Evolutionary conservation across 2,113 vertebrate genomes (phyloP).

Genomic region (Bettongia penicillata): DNA sequence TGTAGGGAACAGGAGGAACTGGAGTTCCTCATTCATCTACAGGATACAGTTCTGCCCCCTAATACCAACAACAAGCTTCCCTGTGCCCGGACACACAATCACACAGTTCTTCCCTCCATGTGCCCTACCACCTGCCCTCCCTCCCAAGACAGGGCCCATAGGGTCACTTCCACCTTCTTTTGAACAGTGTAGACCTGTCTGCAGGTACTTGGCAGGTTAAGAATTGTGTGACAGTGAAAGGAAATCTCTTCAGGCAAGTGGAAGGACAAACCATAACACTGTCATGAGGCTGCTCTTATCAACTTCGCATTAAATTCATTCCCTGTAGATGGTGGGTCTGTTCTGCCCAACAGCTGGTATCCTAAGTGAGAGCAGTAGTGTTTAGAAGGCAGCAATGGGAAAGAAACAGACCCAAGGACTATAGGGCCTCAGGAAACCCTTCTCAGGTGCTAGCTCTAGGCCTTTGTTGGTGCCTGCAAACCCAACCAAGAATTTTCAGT

Average conservation of each 20-base stretch:
- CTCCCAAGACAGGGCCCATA: background rate
- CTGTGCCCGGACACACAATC: background rate
- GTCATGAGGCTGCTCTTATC: background rate
- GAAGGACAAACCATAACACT: background rate
- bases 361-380: background rate
- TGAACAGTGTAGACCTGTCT: background rate
- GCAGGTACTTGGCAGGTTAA: conserved; percentile 16
- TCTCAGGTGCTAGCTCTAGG: background rate
- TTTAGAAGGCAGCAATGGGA: background rate
- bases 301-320: conserved; percentile 21
- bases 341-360: background rate
- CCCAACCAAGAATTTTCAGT: conserved; percentile 33
- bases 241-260: conserved; percentile 22
- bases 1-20: background rate
- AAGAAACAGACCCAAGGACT: conserved; percentile 1
- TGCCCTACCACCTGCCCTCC: background rate
- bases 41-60: background rate
- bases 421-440: background rate
- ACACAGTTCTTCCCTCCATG: background rate
- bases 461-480: background rate
- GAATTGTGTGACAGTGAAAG: conserved; percentile 1
- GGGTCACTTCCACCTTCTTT: background rate
- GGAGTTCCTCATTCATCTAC: background rate
- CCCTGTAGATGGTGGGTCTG: conserved; percentile 34
- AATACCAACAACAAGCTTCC: background rate